phyloP scores from a whole-genome alignment of 2,888 invertebrate species.

The Xanthorhoe designata region DNA sequence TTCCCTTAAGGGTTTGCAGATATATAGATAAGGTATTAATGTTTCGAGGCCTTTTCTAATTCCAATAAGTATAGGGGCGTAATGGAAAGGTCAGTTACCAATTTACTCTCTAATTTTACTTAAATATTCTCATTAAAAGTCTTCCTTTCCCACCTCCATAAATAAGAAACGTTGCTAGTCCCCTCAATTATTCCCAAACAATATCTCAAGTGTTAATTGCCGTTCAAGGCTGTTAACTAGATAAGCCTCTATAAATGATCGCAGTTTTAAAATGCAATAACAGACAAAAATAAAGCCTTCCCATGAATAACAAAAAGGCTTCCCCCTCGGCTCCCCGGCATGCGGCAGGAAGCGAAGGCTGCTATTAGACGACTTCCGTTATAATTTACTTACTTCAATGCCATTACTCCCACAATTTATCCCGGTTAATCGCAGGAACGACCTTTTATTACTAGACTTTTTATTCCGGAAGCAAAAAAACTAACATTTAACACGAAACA shows the following conservation, averaged over 20 bases:
- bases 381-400: conserved; percentile 58
- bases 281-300: conserved; percentile 54
- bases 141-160: conserved; percentile 43
- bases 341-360: conserved; percentile 58
- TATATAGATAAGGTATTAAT: not conserved
- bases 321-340: conserved; percentile 44
- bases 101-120: conserved; percentile 15
- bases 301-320: conserved; percentile 64
- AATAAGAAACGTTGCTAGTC: conserved; percentile 36
- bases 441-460: conserved; percentile 46
- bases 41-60: not conserved
- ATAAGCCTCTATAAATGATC: conserved; percentile 55
- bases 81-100: conserved; percentile 20
- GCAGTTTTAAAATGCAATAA: conserved; percentile 51
- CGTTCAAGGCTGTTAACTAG: conserved; percentile 55
- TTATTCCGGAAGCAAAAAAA: conserved; percentile 36
- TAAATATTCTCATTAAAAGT: conserved; percentile 24
- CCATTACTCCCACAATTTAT: conserved; percentile 50
- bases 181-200: conserved; percentile 39
- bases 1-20: not conserved
- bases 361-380: conserved; percentile 65
- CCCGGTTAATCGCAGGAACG: conserved; percentile 48
- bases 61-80: conserved; percentile 2
- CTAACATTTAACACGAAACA: conserved; percentile 44
- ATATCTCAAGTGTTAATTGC: conserved; percentile 54